Base-by-base conservation (phyloP, 2,888 invertebrate genomes). In the Cordilura impudica region DNA sequence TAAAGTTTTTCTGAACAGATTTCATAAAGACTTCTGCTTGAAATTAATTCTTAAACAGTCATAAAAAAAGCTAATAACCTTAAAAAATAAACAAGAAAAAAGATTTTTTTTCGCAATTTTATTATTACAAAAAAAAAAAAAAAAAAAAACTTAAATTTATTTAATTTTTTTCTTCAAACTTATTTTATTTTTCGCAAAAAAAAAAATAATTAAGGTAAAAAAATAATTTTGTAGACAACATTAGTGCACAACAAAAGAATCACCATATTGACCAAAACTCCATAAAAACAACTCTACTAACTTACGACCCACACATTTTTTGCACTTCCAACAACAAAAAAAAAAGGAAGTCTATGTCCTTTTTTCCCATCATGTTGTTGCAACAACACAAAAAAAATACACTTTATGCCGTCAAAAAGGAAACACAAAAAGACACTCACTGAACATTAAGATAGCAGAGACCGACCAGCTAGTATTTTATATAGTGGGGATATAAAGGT, bases 281-380 rank as follows among this genome's bases (percentile, higher is more conserved):
- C 12, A 60, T 67, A 58, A 73, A 43, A 23, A 12, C 1, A 56
- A 58, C 18, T 4, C 51, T 60, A 60, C 43, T 43, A 66, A 66
- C 61, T 58, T 51, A 18, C 49, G 31, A 29, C 67, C 72, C 67
- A 73, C 60, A 72, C 56, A 63, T 23, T 63, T 43, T 47, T 39
- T 54, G 21, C 47, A 8, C 4, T 51, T 8, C 47, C n/a, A n/a
- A n/a, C n/a, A n/a, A n/a, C n/a, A n/a, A 81, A 77, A 77, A 78
- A 83, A 83, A 82, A 82, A 83, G 71, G 81, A 84, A 83, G 87
- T 87, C 87, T 86, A 86, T 85, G 86, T 86, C 84, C 84, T 83
- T 71, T 67, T 65, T 67, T 66, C 6, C 29, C 45, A n/a, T n/a
- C 8, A n/a, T 51, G 14, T 69, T 16, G 26, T 56, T 31, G 39